Evolutionary conservation across 2,113 vertebrate species (phyloP).

Genomic region (Lophius piscatorius): DNA sequence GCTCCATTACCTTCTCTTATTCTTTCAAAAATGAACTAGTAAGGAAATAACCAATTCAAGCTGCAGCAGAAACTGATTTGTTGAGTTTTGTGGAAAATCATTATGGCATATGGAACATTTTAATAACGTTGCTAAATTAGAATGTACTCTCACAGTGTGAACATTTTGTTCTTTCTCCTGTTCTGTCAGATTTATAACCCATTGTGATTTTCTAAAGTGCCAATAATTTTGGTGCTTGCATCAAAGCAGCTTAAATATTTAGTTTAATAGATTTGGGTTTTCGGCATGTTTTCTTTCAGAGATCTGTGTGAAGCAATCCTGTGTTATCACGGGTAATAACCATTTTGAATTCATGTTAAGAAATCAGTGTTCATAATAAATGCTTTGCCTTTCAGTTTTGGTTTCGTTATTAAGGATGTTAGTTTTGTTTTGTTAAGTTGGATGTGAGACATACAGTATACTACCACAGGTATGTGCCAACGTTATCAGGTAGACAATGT

Average conservation of each 20-base stretch:
- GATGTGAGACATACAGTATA: no score
- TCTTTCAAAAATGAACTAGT: background rate
- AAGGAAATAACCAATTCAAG: background rate
- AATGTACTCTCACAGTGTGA: background rate
- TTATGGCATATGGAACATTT: background rate
- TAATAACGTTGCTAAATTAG: slow-evolving; percentile 1
- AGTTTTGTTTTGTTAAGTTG: no score
- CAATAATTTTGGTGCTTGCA: background rate
- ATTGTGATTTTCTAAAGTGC: background rate
- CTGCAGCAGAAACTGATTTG: background rate
- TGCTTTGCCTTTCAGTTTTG: no score
- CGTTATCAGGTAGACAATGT: no score
- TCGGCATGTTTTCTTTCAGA: background rate
- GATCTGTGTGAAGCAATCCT: background rate
- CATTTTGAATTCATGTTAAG: no score
- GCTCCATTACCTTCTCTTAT: background rate
- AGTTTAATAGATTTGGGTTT: background rate
- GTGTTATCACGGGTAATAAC: no score
- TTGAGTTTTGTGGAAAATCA: background rate
- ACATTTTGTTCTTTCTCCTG: slow-evolving; percentile 21
- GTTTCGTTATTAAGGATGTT: no score
- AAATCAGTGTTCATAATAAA: no score
- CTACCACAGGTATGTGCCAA: no score
- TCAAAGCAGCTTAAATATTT: background rate
- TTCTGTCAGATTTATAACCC: background rate